Evolutionary conservation across 2,888 invertebrate genomes (phyloP).

Genomic region (Meghimatium bilineatum): DNA sequence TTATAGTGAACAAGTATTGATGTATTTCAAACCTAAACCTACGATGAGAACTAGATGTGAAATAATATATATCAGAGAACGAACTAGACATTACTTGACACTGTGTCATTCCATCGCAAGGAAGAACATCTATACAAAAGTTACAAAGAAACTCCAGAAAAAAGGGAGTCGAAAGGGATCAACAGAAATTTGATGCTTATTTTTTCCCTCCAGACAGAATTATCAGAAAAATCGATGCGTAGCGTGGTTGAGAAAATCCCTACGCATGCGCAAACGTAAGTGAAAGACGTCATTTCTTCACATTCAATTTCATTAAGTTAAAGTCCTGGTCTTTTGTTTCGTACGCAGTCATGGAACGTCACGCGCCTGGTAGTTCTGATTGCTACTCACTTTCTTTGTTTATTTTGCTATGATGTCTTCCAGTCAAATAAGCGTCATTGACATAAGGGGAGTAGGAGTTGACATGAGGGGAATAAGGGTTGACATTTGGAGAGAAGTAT

Average conservation of each 20-base stretch:
- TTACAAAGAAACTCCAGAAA: neutral
- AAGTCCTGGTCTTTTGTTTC: neutral
- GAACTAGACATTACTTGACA: too few species aligned
- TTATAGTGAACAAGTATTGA: too few species aligned
- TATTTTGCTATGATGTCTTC: neutral
- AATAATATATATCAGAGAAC: too few species aligned
- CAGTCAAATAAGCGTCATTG: too few species aligned
- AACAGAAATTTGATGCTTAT: neutral
- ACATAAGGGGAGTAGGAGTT: too few species aligned
- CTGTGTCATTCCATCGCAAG: too few species aligned
- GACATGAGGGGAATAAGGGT: too few species aligned
- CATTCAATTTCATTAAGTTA: constrained; percentile 14
- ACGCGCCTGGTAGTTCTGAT: neutral
- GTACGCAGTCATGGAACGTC: constrained; percentile 13
- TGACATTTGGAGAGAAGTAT: too few species aligned
- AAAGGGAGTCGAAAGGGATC: neutral
- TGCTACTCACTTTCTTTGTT: neutral
- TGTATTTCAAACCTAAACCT: too few species aligned
- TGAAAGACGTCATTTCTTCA: constrained; percentile 25
- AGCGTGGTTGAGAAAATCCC: neutral
- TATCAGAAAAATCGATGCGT: neutral
- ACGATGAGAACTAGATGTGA: too few species aligned
- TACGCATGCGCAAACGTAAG: constrained; percentile 4
- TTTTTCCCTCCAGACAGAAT: neutral
- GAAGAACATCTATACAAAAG: too few species aligned